phyloP scores from a whole-genome alignment of 2,888 invertebrate genomes.

The Caenorhabditis doughertyi region DNA sequence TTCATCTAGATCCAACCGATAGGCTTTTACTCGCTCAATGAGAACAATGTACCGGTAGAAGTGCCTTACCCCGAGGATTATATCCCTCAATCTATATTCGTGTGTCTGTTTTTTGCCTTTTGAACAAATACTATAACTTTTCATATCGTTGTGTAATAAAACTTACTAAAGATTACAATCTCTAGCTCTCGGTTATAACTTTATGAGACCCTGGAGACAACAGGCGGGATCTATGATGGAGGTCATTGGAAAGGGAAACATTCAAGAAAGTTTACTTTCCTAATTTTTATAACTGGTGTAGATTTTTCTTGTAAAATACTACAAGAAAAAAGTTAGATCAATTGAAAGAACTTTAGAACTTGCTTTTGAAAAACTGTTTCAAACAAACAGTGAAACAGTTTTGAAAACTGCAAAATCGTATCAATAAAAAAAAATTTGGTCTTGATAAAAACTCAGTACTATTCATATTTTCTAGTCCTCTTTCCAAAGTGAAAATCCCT shows the following conservation, averaged over 20 bases:
- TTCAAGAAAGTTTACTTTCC: not conserved
- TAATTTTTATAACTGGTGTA: not conserved
- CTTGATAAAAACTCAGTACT: too few species aligned
- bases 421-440: too few species aligned
- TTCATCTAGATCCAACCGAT: not conserved
- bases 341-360: too few species aligned
- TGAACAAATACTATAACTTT: conserved; percentile 1
- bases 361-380: too few species aligned
- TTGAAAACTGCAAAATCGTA: too few species aligned
- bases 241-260: not conserved
- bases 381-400: too few species aligned
- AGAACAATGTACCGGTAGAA: conserved; percentile 25
- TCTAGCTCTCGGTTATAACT: conserved; percentile 11
- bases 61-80: not conserved
- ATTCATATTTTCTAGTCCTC: too few species aligned
- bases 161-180: not conserved
- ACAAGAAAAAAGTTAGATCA: too few species aligned
- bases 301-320: too few species aligned
- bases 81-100: not conserved
- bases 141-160: conserved; percentile 14
- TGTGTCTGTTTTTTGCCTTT: not conserved
- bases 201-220: conserved; percentile 42
- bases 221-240: not conserved
- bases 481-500: not conserved
- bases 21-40: conserved; percentile 20